Percentiles rank a stretch among this genome's conserved stretches.
These are phyloP conservation scores for Embidobia sp. DNA, from an alignment of 2,888 invertebrate genomes.

Conservation along the genomic window DNA sequence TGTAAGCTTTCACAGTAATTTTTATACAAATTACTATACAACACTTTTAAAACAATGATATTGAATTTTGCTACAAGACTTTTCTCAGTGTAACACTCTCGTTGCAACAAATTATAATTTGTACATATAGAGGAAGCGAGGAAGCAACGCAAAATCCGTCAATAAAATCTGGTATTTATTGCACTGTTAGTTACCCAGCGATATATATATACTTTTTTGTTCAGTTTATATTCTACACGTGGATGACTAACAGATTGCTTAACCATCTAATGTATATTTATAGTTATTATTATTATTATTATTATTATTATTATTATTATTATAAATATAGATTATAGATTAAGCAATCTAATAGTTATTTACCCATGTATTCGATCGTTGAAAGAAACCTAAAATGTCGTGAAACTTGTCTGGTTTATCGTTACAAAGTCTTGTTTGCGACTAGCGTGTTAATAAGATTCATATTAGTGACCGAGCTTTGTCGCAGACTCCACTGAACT, in stretches of 20 bases:
- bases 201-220: slow-evolving; percentile 20
- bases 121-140: slow-evolving; percentile 27
- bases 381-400: too few species aligned
- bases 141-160: slow-evolving; percentile 24
- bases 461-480: slow-evolving; percentile 37
- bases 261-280: too few species aligned
- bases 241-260: slow-evolving; percentile 16
- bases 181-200: slow-evolving; percentile 49
- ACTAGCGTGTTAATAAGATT: slow-evolving; percentile 54
- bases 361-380: too few species aligned
- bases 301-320: too few species aligned
- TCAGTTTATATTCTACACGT: slow-evolving; percentile 7
- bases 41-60: neutral
- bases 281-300: too few species aligned
- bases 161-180: slow-evolving; percentile 39
- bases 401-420: neutral
- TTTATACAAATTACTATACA: too few species aligned
- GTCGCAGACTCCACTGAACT: slow-evolving; percentile 65
- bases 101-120: slow-evolving; percentile 46
- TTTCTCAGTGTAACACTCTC: slow-evolving; percentile 9
- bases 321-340: too few species aligned
- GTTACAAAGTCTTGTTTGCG: slow-evolving; percentile 44
- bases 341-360: too few species aligned
- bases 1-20: too few species aligned
- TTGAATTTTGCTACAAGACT: too few species aligned